Evolutionary conservation across 2,888 invertebrate species (phyloP).

Genomic region (Synanthedon vespiformis): DNA sequence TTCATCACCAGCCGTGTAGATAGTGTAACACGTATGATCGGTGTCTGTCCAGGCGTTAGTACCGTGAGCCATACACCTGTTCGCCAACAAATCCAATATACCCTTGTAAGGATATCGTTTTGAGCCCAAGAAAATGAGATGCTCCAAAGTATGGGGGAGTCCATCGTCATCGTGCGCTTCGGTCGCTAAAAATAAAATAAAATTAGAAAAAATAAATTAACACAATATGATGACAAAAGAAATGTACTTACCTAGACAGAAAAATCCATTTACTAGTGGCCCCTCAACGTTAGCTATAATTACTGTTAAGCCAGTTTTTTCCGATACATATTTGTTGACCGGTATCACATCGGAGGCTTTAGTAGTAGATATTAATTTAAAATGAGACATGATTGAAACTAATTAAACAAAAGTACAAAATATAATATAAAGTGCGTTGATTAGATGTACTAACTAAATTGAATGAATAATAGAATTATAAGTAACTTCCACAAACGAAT

Average conservation of each 20-base stretch:
- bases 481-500: too few relatives aligned
- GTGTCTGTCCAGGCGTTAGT: slow-evolving; percentile 91
- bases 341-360: slow-evolving; percentile 80
- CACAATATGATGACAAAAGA: neutral
- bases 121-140: slow-evolving; percentile 91
- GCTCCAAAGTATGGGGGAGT: slow-evolving; percentile 92
- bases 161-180: slow-evolving; percentile 94
- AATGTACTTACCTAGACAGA: slow-evolving; percentile 78
- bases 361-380: slow-evolving; percentile 69
- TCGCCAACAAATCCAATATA: slow-evolving; percentile 87
- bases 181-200: slow-evolving; percentile 73
- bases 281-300: slow-evolving; percentile 89
- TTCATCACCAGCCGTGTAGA: slow-evolving; percentile 84
- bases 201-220: neutral
- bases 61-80: slow-evolving; percentile 89
- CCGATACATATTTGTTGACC: slow-evolving; percentile 83
- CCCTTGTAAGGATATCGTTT: slow-evolving; percentile 92
- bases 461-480: too few relatives aligned
- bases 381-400: slow-evolving; percentile 39
- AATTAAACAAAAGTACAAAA: neutral
- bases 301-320: slow-evolving; percentile 83
- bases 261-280: slow-evolving; percentile 90
- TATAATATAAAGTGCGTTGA: neutral
- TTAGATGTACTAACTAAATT: too few relatives aligned
- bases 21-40: slow-evolving; percentile 91